Evolutionary conservation across 2,797 vertebrate species (phyloP), one percentile per base, ranked within the genome.

Genomic region (Cryptoprocta ferox): DNA sequence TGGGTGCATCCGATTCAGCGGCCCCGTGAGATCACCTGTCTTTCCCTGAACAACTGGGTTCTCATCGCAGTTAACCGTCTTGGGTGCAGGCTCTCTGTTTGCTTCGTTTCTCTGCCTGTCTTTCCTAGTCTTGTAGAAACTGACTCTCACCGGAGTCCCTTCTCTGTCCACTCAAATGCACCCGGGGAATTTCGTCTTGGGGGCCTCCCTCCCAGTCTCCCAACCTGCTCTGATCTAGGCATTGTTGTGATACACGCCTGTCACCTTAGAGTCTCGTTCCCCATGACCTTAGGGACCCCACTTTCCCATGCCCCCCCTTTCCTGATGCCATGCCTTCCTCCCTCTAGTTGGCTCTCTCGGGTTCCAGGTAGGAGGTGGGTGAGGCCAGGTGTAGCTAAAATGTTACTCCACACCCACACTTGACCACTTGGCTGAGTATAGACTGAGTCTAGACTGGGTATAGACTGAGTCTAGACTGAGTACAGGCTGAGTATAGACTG

Each of bases 1-100:
- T 4, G 0, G 5, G 21, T 1, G 26, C 9, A 2, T 32, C 9
- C 1, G 1, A 2, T 2, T 45, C 73, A 1, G 37, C 1, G 30
- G 48, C 30, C 0, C 45, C 1, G 6, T 19, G n/a, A 28, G 3
- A 28, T 45, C 21, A 12, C 3, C 18, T 26, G 24, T 50, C 28
- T 65, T 48, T 56, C n/a, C 37, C 37, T 21, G 7, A 81, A 21
- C 6, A 35, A 18, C 71, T 53, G 30, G 16, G 6, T n/a, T 37
- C 32, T 65, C 48, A 1, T 2, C 3, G 5, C 26, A 37, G 48
- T 10, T 24, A 3, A 16, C 11, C 12, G 3, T 16, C 35, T 4
- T 3, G 32, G 14, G 2, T 32, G n/a, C 4, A 8, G 19, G 26
- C 28, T 73, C n/a, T 30, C 1, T 3, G 6, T 45, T 37, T 21